Percentiles rank a stretch among this genome's conserved stretches.
These are phyloP conservation scores for Miichthys miiuy DNA, from an alignment of 2,797 vertebrate species.

Conservation along the genomic window DNA sequence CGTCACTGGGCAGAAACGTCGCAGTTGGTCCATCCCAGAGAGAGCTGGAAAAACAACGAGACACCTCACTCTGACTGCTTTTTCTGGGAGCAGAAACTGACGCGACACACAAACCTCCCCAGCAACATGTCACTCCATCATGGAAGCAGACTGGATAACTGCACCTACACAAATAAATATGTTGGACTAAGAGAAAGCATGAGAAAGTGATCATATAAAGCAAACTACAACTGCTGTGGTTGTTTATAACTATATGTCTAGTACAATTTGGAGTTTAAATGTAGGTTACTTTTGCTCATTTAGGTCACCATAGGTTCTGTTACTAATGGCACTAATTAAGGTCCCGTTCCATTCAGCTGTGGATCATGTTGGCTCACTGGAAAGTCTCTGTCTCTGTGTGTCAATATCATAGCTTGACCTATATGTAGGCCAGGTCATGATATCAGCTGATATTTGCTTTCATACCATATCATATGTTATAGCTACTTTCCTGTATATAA, in stretches of 20 bases:
- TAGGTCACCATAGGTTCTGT: not conserved
- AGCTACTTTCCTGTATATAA: no score
- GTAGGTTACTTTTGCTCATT: not conserved
- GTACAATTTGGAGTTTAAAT: not conserved
- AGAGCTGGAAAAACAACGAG: not conserved
- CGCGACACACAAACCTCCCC: not conserved
- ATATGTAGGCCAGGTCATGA: not conserved
- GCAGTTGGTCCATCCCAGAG: constrained; percentile 37
- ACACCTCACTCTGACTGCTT: constrained; percentile 57
- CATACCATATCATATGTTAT: no score
- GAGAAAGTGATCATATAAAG: not conserved
- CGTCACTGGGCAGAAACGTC: constrained; percentile 60
- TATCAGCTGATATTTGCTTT: not conserved
- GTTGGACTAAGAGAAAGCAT: not conserved
- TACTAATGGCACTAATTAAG: not conserved
- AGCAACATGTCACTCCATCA: no score
- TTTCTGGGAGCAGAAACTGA: not conserved
- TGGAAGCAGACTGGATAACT: not conserved
- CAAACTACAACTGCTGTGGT: not conserved
- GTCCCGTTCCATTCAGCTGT: no score
- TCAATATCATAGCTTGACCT: not conserved
- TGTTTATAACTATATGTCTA: not conserved
- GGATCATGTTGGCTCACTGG: no score
- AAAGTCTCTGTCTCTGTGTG: not conserved
- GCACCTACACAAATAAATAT: no score